Evolutionary conservation across 2,797 vertebrate species (phyloP).

Genomic region (Limnodromus scolopaceus): DNA sequence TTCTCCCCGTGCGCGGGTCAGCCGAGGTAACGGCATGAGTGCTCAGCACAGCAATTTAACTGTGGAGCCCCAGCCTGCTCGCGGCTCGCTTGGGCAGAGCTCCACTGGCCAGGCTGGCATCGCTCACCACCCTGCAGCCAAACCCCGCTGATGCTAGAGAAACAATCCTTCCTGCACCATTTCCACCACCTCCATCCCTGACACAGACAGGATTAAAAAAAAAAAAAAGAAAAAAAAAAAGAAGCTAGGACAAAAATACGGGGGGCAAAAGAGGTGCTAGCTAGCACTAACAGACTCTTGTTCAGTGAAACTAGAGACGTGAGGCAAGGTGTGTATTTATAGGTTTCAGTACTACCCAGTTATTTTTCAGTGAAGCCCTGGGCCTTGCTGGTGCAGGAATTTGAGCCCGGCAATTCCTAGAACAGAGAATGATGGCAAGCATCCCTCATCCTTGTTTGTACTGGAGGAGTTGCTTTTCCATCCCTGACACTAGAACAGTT

Average conservation of each 20-base stretch:
- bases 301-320: neutral
- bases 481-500: neutral
- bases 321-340: neutral
- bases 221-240: neutral
- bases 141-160: neutral
- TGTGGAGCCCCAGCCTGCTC: neutral
- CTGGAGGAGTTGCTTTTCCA: neutral
- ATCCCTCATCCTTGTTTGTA: neutral
- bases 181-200: neutral
- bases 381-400: neutral
- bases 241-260: neutral
- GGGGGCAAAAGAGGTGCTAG: accelerated
- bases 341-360: neutral
- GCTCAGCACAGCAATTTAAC: neutral
- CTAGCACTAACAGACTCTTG: neutral
- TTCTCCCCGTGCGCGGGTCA: neutral
- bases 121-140: neutral
- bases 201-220: neutral
- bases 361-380: neutral
- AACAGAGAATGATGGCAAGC: neutral
- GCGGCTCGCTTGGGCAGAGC: neutral
- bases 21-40: slow-evolving; percentile 17
- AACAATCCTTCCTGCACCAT: neutral
- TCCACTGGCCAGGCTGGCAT: neutral
- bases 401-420: neutral